Percentiles rank a stretch among this genome's conserved stretches.
Evolutionary conservation across 2,797 vertebrate genomes (phyloP).

Genomic region (Nyctibius grandis): DNA sequence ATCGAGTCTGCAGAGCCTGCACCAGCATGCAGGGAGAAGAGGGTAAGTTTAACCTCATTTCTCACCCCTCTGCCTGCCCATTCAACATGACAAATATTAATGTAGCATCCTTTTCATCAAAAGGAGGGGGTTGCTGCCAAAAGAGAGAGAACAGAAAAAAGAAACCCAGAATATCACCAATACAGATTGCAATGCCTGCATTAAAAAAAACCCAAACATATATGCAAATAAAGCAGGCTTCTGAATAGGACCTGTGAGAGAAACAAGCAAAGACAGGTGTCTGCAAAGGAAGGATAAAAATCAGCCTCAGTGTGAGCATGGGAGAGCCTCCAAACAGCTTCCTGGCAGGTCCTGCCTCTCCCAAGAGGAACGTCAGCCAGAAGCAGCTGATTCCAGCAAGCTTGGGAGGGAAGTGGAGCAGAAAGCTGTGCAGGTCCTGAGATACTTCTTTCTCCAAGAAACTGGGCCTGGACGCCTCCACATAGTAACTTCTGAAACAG

Average conservation of each 20-base stretch:
- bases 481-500: not conserved
- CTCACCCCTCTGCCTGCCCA: not conserved
- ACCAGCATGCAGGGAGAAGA: not conserved
- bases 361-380: not conserved
- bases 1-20: not conserved
- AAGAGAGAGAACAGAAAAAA: not conserved
- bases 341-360: not conserved
- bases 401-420: rapidly evolving
- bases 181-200: not conserved
- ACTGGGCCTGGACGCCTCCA: not conserved
- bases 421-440: not conserved
- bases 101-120: not conserved
- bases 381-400: not conserved
- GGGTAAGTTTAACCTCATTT: not conserved
- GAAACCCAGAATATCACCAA: not conserved
- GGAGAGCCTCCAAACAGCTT: not conserved
- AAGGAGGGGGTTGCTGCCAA: not conserved
- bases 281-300: not conserved
- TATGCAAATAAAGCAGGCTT: not conserved
- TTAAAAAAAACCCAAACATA: not conserved
- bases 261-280: not conserved
- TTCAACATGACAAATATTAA: not conserved
- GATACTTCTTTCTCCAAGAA: not conserved
- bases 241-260: not conserved
- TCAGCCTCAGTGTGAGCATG: not conserved